Evolutionary conservation across 1,140 invertebrate species (phyloP).

Genomic region (Apis florea): DNA sequence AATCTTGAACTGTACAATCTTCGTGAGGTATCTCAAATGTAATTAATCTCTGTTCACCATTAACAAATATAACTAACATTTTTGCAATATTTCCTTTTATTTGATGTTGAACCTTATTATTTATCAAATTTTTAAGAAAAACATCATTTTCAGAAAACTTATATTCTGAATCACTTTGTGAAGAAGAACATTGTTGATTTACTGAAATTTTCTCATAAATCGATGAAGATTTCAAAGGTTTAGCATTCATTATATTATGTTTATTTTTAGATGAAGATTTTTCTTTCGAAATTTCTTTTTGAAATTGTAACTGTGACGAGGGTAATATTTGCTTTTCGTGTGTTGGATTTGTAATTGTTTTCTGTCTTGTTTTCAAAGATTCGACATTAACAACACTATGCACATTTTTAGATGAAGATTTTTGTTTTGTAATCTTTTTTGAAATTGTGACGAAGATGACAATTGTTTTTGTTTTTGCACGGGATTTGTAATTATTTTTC

Average conservation of each 20-base stretch:
- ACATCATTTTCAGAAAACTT: slow-evolving; percentile 67
- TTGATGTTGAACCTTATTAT: slow-evolving; percentile 74
- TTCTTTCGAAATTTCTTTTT: slow-evolving; percentile 61
- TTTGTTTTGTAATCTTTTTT: slow-evolving; percentile 59
- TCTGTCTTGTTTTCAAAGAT: too few species aligned
- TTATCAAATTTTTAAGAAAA: slow-evolving; percentile 72
- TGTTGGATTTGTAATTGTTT: slow-evolving; percentile 21
- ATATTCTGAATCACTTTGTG: slow-evolving; percentile 60
- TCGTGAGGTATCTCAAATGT: slow-evolving; percentile 89
- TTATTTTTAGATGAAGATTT: slow-evolving; percentile 14
- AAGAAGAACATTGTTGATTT: slow-evolving; percentile 49
- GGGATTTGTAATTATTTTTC: too few species aligned
- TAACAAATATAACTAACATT: slow-evolving; percentile 87
- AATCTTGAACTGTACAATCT: slow-evolving; percentile 89
- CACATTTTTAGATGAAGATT: slow-evolving; percentile 38
- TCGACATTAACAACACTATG: too few species aligned
- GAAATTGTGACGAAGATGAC: slow-evolving; percentile 61
- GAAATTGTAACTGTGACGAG: slow-evolving; percentile 68
- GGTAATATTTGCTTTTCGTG: slow-evolving; percentile 73
- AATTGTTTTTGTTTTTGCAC: slow-evolving; percentile 52
- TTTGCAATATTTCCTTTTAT: slow-evolving; percentile 84
- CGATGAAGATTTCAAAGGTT: slow-evolving; percentile 48
- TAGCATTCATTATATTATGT: slow-evolving; percentile 60
- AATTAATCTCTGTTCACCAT: slow-evolving; percentile 88
- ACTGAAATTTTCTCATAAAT: slow-evolving; percentile 34